Evolutionary conservation across 2,888 invertebrate genomes (phyloP), one percentile per base, ranked within the genome.

Genomic region (Pharmacophagus antenor): DNA sequence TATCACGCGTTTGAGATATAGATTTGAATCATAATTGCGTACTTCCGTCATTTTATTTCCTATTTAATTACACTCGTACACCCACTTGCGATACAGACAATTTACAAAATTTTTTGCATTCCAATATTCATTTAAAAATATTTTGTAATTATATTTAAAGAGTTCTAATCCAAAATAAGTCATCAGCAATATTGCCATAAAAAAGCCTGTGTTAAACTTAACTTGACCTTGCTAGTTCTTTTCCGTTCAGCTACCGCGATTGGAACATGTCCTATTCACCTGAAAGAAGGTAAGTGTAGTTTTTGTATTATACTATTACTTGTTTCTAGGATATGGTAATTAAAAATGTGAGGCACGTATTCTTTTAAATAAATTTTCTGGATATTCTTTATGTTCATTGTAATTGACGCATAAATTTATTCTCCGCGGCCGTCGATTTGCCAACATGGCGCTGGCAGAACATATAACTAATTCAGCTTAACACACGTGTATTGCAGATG

Each of bases 181-280:
- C 42, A 51, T 56, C 37, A 52, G 56, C 31, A 61, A 61, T 62
- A 62, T 56, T 62, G 50, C 59, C 62, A 66, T 72, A 74, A 75
- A 78, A 84, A 85, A 85, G 83, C 83, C 77, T 79, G 71, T 79
- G 70, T 73, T 80, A 85, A 77, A 85, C 92, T 91, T 88, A 92
- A 88, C 88, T 90, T 90, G 90, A 90, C 90, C 90, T 90, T 89
- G 86, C 79, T 82, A 88, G 89, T 88, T 90, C 91, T 93, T 95
- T 95, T 94, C 93, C 93, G 93, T 93, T 93, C 92, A 92, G 92
- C 93, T 91, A 93, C 93, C 92, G 93, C 92, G 93, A 94, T 93
- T 93, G 92, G 93, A 95, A 94, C 94, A 95, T 95, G 95, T 95
- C 95, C 91, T 94, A 93, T 93, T 92, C 93, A 86, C 91, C 93